Conservation (phyloP, 2,888 invertebrate genomes). For the Pherbina coryleti region DNA sequence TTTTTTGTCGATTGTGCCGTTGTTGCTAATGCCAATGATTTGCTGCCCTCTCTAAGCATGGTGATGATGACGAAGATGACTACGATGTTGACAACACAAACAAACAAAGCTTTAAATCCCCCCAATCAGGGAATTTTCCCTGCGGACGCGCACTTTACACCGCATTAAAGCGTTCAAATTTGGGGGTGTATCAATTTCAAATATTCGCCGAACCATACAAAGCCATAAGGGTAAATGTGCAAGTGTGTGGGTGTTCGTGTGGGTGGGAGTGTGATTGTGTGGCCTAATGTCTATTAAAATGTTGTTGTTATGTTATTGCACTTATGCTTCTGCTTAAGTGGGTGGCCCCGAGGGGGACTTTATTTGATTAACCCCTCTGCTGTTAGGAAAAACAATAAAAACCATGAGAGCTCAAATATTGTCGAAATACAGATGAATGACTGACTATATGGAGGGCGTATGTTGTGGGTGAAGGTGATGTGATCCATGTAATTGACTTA, state of each 20-base stretch:
- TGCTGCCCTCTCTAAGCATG: background rate
- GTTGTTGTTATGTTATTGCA: conserved; percentile 14
- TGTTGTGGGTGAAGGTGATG: background rate
- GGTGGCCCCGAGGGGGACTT: conserved; percentile 45
- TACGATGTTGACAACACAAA: conserved; percentile 29
- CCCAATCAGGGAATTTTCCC: conserved; percentile 48
- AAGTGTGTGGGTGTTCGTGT: conserved; percentile 29
- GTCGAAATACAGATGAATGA: background rate
- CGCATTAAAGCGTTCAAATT: conserved; percentile 57
- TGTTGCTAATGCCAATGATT: conserved; percentile 16
- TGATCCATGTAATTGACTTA: background rate
- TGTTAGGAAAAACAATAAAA: conserved; percentile 12
- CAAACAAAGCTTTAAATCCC: conserved; percentile 27
- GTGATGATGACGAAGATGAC: background rate
- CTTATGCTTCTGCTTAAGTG: conserved; percentile 41
- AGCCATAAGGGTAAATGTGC: conserved; percentile 41
- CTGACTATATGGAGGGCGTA: background rate
- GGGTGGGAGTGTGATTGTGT: background rate
- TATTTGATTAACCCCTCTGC: conserved; percentile 33
- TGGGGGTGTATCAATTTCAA: conserved; percentile 64
- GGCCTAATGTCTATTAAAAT: too few relatives aligned
- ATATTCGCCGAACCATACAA: too few relatives aligned
- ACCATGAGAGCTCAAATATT: conserved; percentile 11
- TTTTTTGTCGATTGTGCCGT: background rate
- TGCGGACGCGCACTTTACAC: conserved; percentile 48